phyloP scores from a whole-genome alignment of 2,888 invertebrate genomes.

The Rotaria magnacalcarata region DNA sequence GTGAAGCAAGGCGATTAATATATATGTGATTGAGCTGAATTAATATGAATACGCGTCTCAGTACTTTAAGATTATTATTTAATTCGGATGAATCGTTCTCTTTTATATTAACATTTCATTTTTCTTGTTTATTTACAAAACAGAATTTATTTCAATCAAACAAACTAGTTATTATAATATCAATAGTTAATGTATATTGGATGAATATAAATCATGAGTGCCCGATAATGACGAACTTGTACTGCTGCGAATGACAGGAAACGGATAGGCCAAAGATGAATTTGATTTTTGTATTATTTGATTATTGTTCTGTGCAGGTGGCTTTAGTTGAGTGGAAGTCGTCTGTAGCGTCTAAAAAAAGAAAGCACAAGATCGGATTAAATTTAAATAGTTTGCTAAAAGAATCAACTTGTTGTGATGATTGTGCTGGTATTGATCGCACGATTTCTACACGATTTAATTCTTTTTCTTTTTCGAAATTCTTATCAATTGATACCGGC shows the following conservation, averaged over 20 bases:
- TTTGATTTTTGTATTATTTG: background rate
- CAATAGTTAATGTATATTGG: too few species aligned
- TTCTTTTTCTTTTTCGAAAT: background rate
- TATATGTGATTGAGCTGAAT: background rate
- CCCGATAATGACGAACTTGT: background rate
- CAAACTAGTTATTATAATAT: background rate
- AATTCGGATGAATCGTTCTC: too few species aligned
- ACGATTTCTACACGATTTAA: background rate
- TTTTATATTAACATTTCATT: too few species aligned
- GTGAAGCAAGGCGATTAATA: background rate
- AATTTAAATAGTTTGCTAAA: background rate
- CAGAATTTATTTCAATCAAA: background rate
- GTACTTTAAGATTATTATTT: too few species aligned
- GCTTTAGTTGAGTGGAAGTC: background rate
- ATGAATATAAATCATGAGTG: too few species aligned
- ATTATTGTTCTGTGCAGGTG: background rate
- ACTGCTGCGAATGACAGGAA: background rate
- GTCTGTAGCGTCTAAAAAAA: background rate
- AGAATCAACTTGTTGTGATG: background rate
- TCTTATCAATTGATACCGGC: background rate
- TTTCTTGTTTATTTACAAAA: background rate
- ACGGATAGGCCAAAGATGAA: background rate
- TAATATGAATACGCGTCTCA: too few species aligned
- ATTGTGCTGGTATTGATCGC: background rate
- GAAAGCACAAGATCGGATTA: background rate